These are phyloP conservation scores for Nannobrachium achirus DNA, from an alignment of 2,113 vertebrate species.

Conservation along the genomic window DNA sequence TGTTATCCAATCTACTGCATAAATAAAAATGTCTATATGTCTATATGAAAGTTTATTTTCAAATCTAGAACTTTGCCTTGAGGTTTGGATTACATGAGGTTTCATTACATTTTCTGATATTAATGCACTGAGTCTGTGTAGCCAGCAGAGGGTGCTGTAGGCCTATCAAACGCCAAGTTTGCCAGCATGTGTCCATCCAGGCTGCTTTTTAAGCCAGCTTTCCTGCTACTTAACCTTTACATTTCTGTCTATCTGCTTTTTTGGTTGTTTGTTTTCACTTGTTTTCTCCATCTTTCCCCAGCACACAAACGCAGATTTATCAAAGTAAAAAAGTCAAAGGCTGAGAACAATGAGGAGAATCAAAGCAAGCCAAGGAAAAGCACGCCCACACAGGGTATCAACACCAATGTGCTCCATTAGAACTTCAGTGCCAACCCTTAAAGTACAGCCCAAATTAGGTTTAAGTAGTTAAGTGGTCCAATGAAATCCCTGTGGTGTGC, in stretches of 20 bases:
- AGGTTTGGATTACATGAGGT: too few relatives aligned
- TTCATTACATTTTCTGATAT: too few relatives aligned
- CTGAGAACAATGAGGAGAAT: slow-evolving; percentile 39
- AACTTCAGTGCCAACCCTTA: background rate
- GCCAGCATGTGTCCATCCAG: background rate
- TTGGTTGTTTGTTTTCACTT: slow-evolving; percentile 8
- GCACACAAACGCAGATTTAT: slow-evolving; percentile 75
- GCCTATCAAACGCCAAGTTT: too few relatives aligned
- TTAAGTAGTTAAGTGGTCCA: background rate
- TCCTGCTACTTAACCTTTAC: slow-evolving; percentile 31
- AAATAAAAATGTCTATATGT: too few relatives aligned
- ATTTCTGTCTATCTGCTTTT: slow-evolving; percentile 12
- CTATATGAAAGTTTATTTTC: too few relatives aligned
- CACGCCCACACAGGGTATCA: slow-evolving; percentile 63
- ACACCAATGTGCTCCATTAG: background rate
- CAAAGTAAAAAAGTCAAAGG: slow-evolving; percentile 74
- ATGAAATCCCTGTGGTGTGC: too few relatives aligned
- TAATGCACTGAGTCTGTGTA: too few relatives aligned
- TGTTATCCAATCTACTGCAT: too few relatives aligned
- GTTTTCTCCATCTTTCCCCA: slow-evolving; percentile 16
- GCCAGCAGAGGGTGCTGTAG: too few relatives aligned
- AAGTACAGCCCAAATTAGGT: background rate
- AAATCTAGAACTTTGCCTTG: too few relatives aligned
- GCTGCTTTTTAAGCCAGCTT: background rate
- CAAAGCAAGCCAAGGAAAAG: slow-evolving; percentile 52